These are phyloP conservation scores for Dasypogon diadema DNA, from an alignment of 2,888 invertebrate genomes.

Conservation along the genomic window DNA sequence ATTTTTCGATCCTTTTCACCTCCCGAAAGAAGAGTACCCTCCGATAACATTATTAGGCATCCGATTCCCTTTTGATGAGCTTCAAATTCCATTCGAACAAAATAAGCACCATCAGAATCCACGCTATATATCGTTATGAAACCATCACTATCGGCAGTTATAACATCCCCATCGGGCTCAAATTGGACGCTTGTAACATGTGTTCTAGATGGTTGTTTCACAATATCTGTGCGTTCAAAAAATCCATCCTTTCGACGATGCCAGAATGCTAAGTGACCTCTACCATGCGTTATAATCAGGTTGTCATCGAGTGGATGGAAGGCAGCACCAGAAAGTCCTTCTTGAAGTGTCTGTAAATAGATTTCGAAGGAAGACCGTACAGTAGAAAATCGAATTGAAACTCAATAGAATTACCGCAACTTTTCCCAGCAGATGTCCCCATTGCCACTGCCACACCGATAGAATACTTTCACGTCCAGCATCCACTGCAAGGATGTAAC, in stretches of 20 bases:
- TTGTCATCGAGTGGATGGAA: constrained; percentile 94
- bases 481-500: constrained; percentile 90
- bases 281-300: constrained; percentile 90
- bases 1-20: constrained; percentile 92
- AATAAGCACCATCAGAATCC: constrained; percentile 89
- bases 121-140: constrained; percentile 92
- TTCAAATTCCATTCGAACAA: constrained; percentile 89
- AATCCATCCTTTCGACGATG: constrained; percentile 91
- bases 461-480: constrained; percentile 89
- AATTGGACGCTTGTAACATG: constrained; percentile 90
- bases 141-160: constrained; percentile 92
- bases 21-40: constrained; percentile 90
- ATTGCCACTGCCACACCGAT: constrained; percentile 96
- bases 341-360: constrained; percentile 81
- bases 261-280: constrained; percentile 93
- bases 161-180: constrained; percentile 91
- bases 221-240: constrained; percentile 89
- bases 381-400: not conserved
- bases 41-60: constrained; percentile 87
- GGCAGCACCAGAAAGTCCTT: constrained; percentile 87
- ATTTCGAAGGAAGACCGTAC: not conserved
- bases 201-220: constrained; percentile 88
- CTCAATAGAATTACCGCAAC: constrained; percentile 80
- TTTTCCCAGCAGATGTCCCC: constrained; percentile 92
- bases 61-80: constrained; percentile 90